These are phyloP conservation scores for Caenorhabditis doughertyi DNA, from an alignment of 2,888 invertebrate genomes.

Conservation along the genomic window DNA sequence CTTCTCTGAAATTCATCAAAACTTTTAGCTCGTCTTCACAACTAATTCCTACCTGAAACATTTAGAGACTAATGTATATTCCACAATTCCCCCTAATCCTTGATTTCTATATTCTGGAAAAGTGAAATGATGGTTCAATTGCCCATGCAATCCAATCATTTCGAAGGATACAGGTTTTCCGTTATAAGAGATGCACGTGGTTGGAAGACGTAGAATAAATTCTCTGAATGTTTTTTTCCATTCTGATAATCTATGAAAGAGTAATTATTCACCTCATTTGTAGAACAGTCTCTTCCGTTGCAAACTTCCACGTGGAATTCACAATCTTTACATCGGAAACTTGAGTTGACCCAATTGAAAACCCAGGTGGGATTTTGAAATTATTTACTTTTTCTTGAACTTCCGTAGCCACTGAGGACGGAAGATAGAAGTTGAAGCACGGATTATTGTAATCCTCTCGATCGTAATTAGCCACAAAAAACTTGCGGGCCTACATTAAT, in stretches of 20 bases:
- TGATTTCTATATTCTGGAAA: slow-evolving; percentile 35
- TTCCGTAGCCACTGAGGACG: slow-evolving; percentile 14
- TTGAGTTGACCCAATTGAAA: slow-evolving; percentile 42
- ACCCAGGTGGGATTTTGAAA: slow-evolving; percentile 12
- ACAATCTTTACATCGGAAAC: slow-evolving; percentile 36
- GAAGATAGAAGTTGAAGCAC: slow-evolving; percentile 28
- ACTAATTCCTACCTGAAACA: slow-evolving; percentile 14
- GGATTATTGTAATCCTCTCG: slow-evolving; percentile 13
- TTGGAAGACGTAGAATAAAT: slow-evolving; percentile 26
- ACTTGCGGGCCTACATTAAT: slow-evolving; percentile 28
- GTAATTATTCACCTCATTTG: slow-evolving; percentile 27
- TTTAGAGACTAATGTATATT: slow-evolving; percentile 8
- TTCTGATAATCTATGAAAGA: not conserved
- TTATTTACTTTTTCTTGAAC: slow-evolving; percentile 17
- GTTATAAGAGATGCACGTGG: slow-evolving; percentile 21
- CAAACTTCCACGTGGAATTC: slow-evolving; percentile 58
- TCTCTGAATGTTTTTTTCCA: slow-evolving; percentile 18
- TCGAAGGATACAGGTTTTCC: slow-evolving; percentile 33
- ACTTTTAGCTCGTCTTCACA: not conserved
- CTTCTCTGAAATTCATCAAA: slow-evolving; percentile 12
- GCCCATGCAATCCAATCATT: slow-evolving; percentile 49
- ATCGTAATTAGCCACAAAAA: slow-evolving; percentile 4
- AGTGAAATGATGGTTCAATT: slow-evolving; percentile 36
- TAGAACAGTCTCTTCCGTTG: slow-evolving; percentile 28
- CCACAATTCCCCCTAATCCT: slow-evolving; percentile 42